Evolutionary conservation across 2,888 invertebrate genomes (phyloP).

Genomic region (Criorhina ranunculi): DNA sequence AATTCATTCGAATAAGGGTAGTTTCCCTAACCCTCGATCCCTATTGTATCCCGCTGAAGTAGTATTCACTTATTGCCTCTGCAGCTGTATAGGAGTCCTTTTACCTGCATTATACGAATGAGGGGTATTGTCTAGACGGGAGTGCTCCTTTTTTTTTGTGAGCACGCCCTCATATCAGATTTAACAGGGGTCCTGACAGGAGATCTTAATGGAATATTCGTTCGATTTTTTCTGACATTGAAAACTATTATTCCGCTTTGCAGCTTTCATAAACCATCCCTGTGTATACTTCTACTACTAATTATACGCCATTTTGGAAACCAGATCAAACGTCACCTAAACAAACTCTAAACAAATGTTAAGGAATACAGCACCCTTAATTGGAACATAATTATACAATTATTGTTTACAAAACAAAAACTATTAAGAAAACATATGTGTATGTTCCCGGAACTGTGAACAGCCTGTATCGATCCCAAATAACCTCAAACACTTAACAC

Average conservation of each 20-base stretch:
- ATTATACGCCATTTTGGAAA: conserved; percentile 4
- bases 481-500: conserved; percentile 49
- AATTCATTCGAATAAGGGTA: conserved; percentile 34
- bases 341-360: conserved; percentile 15
- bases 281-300: too few relatives aligned
- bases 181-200: conserved; percentile 26
- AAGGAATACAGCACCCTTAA: background rate
- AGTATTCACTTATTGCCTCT: conserved; percentile 43
- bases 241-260: conserved; percentile 6
- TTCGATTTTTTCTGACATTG: conserved; percentile 30
- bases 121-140: conserved; percentile 69
- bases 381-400: conserved; percentile 7
- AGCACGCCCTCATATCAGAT: conserved; percentile 60
- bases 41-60: conserved; percentile 29
- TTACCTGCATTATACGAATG: conserved; percentile 65
- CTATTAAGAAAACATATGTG: conserved; percentile 8
- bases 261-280: background rate
- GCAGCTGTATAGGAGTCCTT: conserved; percentile 60
- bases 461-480: conserved; percentile 44
- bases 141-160: conserved; percentile 43
- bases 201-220: conserved; percentile 40
- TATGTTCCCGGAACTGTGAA: conserved; percentile 43
- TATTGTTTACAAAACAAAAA: conserved; percentile 57
- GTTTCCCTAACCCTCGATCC: conserved; percentile 24
- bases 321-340: conserved; percentile 24